Base-by-base conservation (phyloP, 64 coral and sea anemone genomes). In the Stichodactyla helianthus region DNA sequence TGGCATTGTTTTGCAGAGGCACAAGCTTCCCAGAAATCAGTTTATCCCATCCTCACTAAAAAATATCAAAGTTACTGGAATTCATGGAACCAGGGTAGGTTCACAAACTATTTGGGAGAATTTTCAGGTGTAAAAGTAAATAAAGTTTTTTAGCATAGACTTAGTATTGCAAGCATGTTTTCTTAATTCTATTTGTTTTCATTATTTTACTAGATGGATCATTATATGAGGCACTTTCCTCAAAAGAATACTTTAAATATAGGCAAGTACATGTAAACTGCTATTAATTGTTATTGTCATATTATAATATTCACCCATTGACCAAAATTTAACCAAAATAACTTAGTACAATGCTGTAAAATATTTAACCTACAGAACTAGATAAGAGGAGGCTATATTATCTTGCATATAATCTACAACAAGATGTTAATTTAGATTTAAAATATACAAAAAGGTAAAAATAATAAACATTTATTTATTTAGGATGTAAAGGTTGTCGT, bases 31-130 rank as follows among this genome's bases (percentile, higher is more conserved):
- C n/a, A 94, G 87, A 76, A 98, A 93, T 60, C 92, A 94, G 20
- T 98, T 98, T 98, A 83, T 93, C 82, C 95, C 95, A 61, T 92
- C 95, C 8, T 83, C 89, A 31, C 52, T 98, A 35, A 94, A 98
- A 53, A 98, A 98, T 55, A 91, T 98, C 44, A 83, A 76, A 67
- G 84, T 98, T 6, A 98, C 92, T 77, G 95, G 95, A 16, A 87
- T 92, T 35, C 93, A 94, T 98, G 95, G 95, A 79, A 74, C 82
- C 83, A 98, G 90, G 89, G 95, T 98, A 87, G 3, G 11, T 86
- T 50, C 53, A 20, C 18, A 17, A 60, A 5, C 2, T 83, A 57
- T 56, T 59, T 88, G 0, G 53, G 15, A 51, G 13, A 7, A n/a
- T 13, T 25, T 87, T 2, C 17, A 22, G 5, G 60, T 80, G 61